Base-by-base conservation (phyloP, 1,140 invertebrate genomes). In the Acromyrmex echinatior region DNA sequence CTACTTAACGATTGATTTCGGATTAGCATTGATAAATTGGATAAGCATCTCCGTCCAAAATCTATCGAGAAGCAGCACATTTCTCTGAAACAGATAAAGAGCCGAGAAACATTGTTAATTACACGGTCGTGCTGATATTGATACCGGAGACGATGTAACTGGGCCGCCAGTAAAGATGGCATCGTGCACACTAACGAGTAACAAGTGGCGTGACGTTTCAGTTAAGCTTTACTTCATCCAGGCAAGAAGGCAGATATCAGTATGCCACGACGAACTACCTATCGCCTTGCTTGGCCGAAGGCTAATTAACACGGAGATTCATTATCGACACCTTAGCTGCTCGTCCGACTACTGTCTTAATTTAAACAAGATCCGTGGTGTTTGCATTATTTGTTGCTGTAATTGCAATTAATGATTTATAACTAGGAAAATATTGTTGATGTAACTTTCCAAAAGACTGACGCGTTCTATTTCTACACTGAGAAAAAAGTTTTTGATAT, bases 141-240 rank as follows among this genome's bases (percentile, higher is more conserved):
- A 94, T 92, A 85, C 91, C 89, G 92, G 88, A 87, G 86, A 88
- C 86, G 78, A 91, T 70, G 80, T 91, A 92, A 92, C 90, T 89
- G 74, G 86, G 71, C 90, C 89, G 87, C 84, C 85, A 88, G 91
- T 92, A 93, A 94, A 94, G 93, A 95, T 94, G 93, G 92, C 92
- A 95, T 95, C 94, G 92, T 93, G 92, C 93, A 94, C 94, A 93
- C 93, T 95, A 95, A 95, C 93, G 92, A 94, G 92, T 94, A 95
- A 94, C 93, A 94, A 94, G 93, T 94, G 94, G 91, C 93, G 93
- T 94, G 93, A 94, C 93, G 93, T 94, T 95, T 94, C 93, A 93
- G 93, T 95, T 93, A 94, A 90, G 92, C 92, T 93, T 94, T 93
- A 89, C 88, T 93, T 90, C 78, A 86, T 49, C 63, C 89, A 85